Evolutionary conservation across 2,797 vertebrate genomes (phyloP), one percentile per base, ranked within the genome.

Genomic region (Masticophis lateralis): DNA sequence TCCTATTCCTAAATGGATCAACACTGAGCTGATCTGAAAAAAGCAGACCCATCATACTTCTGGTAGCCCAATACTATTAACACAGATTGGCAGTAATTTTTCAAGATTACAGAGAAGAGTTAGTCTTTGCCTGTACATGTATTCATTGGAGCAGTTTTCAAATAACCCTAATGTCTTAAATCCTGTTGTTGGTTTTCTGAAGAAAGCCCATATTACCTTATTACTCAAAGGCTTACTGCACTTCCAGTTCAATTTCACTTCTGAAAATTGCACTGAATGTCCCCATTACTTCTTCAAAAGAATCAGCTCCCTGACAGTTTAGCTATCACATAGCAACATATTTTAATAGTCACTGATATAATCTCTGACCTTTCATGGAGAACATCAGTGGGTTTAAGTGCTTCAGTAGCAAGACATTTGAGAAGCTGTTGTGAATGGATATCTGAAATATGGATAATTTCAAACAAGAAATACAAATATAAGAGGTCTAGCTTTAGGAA

Each of bases 401-500:
- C 20, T 83, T n/a, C 28, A 47, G 56, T 25, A 87, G 43, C 56
- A 83, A 37, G 28, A 57, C 66, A 53, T 28, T 43, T 91, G 16
- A 47, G 55, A 28, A 74, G 51, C 53, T 37, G 22, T n/a, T 27
- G 1, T 89, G 56, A 61, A 83, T 27, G 47, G 55, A 22, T 79
- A 86, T 5, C 1, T 28, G 56, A 56, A 37, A 86, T 9, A 86
- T 27, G 69, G 13, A 16, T 18, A 60, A 63, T 4, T 89, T 86
- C 32, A 63, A 87, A 14, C 28, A 59, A 74, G 8, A 88, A 47
- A 37, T 57, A 69, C 37, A 87, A 86, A 66, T 37, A 56, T 90
- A 61, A 91, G 88, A 86, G 7, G n/a, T 94, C 91, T 92, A 1
- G 28, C 2, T 93, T 95, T 53, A 91, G 60, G 86, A 90, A 94